Base-by-base conservation (phyloP, 1,140 invertebrate species). In the Drosophila lowei region DNA sequence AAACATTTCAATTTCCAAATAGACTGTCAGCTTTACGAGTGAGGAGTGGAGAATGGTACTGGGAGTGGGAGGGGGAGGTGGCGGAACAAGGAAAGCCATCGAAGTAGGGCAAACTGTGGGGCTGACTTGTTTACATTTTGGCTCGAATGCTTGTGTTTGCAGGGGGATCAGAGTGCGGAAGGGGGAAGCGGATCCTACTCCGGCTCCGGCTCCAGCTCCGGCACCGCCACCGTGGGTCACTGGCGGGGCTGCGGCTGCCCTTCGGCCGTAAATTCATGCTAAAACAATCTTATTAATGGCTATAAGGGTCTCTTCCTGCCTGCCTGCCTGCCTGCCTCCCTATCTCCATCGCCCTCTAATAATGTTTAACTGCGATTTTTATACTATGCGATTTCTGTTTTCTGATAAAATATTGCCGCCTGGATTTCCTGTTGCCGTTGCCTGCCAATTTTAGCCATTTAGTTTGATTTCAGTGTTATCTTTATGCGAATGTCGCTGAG, bases 321-420 rank as follows among this genome's bases (percentile, higher is more conserved):
- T 21, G 18, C 28, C 21, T 48, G 21, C 21, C 21, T 2, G 23
- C 41, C 53, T 42, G 50, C 11, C 72, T 28, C 63, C 15, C 34
- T 38, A 16, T 18, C 13, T 8, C 55, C 15, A 15, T 28, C n/a
- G 11, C 18, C 21, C 42, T 48, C 60, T 86, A 88, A 86, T 86
- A 86, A 86, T 86, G 81, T 78, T 86, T 86, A 86, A 81, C 81
- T 88, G 83, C 77, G 81, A 86, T 86, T 86, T 85, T 86, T 80
- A 73, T 85, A 38, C 34, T 13, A 61, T 77, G 75, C 79, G 61
- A 62, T 81, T 74, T 74, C 30, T 57, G 44, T 59, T 50, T 61
- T 62, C 44, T 55, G 75, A 78, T 78, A 77, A 77, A 77, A 77
- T 79, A 85, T 86, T 72, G 64, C 63, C 68, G 68, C 49, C 50